Base-by-base conservation (phyloP, 2,797 vertebrate species). In the Acridotheres tristis region DNA sequence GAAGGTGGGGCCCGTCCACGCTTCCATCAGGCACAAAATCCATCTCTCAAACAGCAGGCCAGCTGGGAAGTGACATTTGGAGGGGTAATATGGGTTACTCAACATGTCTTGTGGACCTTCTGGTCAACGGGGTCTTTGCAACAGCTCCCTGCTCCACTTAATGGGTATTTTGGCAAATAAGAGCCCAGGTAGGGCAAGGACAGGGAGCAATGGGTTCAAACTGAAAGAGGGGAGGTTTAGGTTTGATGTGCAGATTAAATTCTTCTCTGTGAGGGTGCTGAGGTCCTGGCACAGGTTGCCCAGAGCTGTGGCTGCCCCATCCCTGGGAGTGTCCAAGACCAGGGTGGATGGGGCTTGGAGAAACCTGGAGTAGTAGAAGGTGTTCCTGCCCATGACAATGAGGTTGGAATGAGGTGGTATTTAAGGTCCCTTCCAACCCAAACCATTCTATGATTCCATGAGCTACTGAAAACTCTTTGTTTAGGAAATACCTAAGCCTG, bases 121-220 rank as follows among this genome's bases (percentile, higher is more conserved):
- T 67, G 85, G 62, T 73, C 88, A 94, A 30, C 73, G 25, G 27
- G 77, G 54, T 80, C 93, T 91, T 89, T 93, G 69, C 73, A 88
- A 88, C 65, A 91, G 67, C 79, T 77, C 85, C 68, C 92, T 94
- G 55, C 90, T 94, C 84, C 83, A 25, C 59, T 95, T 74, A 57
- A 85, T 65, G 84, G 58, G 53, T 89, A 67, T 93, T 91, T 78
- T 57, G 69, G 78, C 89, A 88, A 95, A 90, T 66, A 82, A 96
- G 85, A 42, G 62, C 15, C 59, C 81, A 40, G 22, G 6, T 1
- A 32, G n/a, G 7, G 15, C 4, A 23, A 58, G 26, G 26, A 20
- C 30, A 42, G 34, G 22, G 66, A 42, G 13, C 5, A 53, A 47
- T 13, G 26, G 5, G 19, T 17, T 42, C 30, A 48, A 4, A n/a